These are phyloP conservation scores for Synergus umbraculus DNA, from an alignment of 2,888 invertebrate genomes.

Conservation along the genomic window DNA sequence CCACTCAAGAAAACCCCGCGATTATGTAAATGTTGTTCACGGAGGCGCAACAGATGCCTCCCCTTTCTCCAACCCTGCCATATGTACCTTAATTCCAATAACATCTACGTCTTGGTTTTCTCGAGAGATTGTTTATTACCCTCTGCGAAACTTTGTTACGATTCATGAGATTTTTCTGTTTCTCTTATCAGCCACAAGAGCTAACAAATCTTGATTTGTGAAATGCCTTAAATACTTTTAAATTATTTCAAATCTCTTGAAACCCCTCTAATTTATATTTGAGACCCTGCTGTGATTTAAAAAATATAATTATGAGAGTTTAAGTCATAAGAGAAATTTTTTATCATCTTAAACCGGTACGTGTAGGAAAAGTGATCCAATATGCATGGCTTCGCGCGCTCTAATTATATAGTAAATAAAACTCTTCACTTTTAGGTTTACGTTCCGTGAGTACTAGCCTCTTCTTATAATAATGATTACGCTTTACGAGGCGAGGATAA, in stretches of 20 bases:
- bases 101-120: slow-evolving; percentile 62
- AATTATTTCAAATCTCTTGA: too few species aligned
- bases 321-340: background rate
- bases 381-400: slow-evolving; percentile 64
- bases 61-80: slow-evolving; percentile 57
- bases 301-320: background rate
- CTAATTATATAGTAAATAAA: slow-evolving; percentile 70
- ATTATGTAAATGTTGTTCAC: slow-evolving; percentile 75
- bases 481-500: slow-evolving; percentile 38
- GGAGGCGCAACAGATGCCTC: slow-evolving; percentile 76
- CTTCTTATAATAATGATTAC: slow-evolving; percentile 63
- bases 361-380: slow-evolving; percentile 38
- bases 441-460: slow-evolving; percentile 62
- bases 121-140: slow-evolving; percentile 66
- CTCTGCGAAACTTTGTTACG: slow-evolving; percentile 67
- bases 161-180: slow-evolving; percentile 54
- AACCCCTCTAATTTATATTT: too few species aligned
- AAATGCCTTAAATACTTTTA: too few species aligned
- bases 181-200: background rate
- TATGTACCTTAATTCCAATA: slow-evolving; percentile 68
- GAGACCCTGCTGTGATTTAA: too few species aligned
- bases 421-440: slow-evolving; percentile 67
- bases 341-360: background rate
- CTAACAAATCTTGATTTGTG: background rate
- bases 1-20: slow-evolving; percentile 61